Evolutionary conservation across 1,140 invertebrate species (phyloP).

Genomic region (Hycleus phaleratus): DNA sequence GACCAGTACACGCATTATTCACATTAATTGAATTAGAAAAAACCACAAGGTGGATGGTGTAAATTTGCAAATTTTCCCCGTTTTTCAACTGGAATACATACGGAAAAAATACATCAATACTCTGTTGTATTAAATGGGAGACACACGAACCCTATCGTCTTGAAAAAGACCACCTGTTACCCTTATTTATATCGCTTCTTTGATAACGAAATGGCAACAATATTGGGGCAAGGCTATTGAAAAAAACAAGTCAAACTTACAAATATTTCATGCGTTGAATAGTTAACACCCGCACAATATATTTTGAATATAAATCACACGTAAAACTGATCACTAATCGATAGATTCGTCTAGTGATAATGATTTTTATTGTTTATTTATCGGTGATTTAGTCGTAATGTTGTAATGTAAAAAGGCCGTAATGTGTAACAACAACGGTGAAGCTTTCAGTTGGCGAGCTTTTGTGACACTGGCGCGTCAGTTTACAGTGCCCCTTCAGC

Average conservation of each 20-base stretch:
- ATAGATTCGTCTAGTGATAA: too few species aligned
- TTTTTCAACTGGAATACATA: too few species aligned
- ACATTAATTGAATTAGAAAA: too few species aligned
- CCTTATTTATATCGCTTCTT: neutral
- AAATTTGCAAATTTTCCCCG: too few species aligned
- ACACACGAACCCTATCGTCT: too few species aligned
- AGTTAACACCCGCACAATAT: conserved; percentile 2
- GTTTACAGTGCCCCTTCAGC: conserved; percentile 22
- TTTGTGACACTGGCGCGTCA: conserved; percentile 22
- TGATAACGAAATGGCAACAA: neutral
- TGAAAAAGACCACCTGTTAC: conserved; percentile 11
- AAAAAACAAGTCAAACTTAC: conserved; percentile 6
- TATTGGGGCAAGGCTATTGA: neutral
- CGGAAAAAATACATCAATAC: too few species aligned
- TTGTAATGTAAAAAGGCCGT: neutral
- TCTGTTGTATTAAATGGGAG: too few species aligned
- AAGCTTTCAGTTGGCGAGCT: conserved; percentile 17
- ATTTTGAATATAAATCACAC: neutral
- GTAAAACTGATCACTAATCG: neutral
- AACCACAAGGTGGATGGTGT: too few species aligned
- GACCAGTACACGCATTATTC: too few species aligned
- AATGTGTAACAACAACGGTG: neutral
- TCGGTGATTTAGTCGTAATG: neutral
- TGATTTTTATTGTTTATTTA: neutral
- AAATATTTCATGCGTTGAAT: neutral